phyloP scores from a whole-genome alignment of 2,888 invertebrate genomes.

The Ethmia dodecea region DNA sequence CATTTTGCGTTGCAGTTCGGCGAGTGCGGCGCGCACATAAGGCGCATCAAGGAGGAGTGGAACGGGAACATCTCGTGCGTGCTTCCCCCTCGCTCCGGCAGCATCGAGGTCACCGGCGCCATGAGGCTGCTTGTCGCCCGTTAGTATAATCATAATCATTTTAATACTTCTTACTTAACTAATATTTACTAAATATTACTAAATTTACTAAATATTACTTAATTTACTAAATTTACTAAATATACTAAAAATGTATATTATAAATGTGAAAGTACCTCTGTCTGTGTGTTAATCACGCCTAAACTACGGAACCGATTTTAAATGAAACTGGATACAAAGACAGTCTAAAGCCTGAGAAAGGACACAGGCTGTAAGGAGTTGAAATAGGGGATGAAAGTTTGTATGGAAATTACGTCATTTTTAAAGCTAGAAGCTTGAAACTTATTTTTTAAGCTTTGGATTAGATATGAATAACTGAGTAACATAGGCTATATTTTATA shows the following conservation, averaged over 20 bases:
- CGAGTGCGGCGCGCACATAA: slow-evolving; percentile 84
- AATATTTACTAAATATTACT: neutral
- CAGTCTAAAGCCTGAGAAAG: no score
- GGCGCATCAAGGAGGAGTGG: slow-evolving; percentile 79
- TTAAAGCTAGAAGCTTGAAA: no score
- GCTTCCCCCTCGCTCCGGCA: slow-evolving; percentile 76
- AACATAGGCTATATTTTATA: no score
- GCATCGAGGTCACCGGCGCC: slow-evolving; percentile 75
- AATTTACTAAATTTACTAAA: neutral
- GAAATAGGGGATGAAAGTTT: no score
- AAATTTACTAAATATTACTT: neutral
- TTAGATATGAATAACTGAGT: no score
- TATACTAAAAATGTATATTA: neutral
- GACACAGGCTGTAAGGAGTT: no score
- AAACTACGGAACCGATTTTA: neutral
- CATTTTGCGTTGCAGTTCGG: slow-evolving; percentile 64
- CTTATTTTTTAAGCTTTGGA: no score
- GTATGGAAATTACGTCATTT: no score
- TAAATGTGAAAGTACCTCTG: neutral
- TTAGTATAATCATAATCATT: slow-evolving; percentile 60
- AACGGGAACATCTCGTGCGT: slow-evolving; percentile 85
- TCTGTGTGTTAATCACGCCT: no score
- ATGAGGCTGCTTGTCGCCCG: slow-evolving; percentile 84
- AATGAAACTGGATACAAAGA: no score
- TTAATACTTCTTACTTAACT: neutral